A percentile compares a stretch with the other conserved stretches of the same genome.
Evolutionary conservation across 1,140 invertebrate genomes (phyloP).

Genomic region (Saccostrea echinata): DNA sequence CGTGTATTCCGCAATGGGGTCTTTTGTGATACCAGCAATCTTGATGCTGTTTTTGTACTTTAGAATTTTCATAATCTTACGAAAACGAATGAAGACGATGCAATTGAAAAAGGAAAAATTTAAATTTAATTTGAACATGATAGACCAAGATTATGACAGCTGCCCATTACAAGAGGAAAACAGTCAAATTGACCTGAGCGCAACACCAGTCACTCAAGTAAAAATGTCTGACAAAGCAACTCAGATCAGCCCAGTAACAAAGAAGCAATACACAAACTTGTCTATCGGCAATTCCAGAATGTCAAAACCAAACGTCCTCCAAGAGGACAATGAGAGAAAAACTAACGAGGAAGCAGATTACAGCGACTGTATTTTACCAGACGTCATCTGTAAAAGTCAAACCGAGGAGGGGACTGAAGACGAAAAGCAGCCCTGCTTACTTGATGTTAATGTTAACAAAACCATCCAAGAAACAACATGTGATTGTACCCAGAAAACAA

Average conservation of each 20-base stretch:
- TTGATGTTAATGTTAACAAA: constrained; percentile 32
- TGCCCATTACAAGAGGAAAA: constrained; percentile 45
- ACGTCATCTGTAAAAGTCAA: constrained; percentile 29
- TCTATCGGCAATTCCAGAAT: background rate
- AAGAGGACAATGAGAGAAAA: background rate
- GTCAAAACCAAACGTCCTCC: constrained; percentile 11
- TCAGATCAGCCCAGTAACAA: constrained; percentile 61
- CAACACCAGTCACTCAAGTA: constrained; percentile 25
- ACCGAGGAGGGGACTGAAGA: constrained; percentile 4
- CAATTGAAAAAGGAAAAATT: constrained; percentile 58
- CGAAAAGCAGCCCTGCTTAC: constrained; percentile 24
- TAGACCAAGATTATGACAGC: constrained; percentile 65
- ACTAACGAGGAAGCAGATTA: background rate
- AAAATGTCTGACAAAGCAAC: constrained; percentile 63
- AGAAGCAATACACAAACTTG: constrained; percentile 33
- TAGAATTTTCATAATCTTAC: constrained; percentile 90
- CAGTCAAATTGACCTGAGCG: constrained; percentile 47
- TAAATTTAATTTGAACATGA: constrained; percentile 36
- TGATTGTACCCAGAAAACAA: background rate
- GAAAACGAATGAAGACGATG: constrained; percentile 65
- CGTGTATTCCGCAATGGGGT: constrained; percentile 95
- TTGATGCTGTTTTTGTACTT: constrained; percentile 98
- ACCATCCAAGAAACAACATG: constrained; percentile 42
- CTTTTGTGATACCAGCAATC: constrained; percentile 97
- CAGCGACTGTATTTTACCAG: background rate